Conservation (phyloP, 1,140 invertebrate species). For the Tachypleus tridentatus region DNA sequence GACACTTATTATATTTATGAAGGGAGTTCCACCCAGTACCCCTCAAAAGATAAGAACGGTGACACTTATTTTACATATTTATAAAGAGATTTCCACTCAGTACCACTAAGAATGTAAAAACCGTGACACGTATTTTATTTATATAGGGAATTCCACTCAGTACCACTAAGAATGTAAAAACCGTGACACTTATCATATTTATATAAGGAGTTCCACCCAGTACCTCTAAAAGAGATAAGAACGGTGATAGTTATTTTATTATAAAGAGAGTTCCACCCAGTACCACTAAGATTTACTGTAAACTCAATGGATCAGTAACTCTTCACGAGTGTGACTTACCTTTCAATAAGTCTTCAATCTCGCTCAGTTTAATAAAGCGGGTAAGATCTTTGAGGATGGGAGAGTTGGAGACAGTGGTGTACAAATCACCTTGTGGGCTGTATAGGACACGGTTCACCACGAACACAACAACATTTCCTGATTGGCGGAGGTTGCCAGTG, state of each 20-base stretch:
- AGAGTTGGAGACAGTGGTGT: constrained; percentile 24
- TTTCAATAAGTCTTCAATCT: constrained; percentile 16
- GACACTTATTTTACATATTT: not conserved
- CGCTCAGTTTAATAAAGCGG: constrained; percentile 19
- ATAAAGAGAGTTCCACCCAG: not conserved
- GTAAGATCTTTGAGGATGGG: constrained; percentile 26
- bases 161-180: no score
- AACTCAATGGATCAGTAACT: not conserved
- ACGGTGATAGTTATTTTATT: constrained; percentile 1
- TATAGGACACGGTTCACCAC: constrained; percentile 33
- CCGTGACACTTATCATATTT: no score
- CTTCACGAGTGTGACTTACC: constrained; percentile 13
- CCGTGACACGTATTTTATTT: not conserved
- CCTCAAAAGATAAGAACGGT: constrained; percentile 1
- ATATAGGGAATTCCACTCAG: no score
- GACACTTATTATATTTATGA: not conserved
- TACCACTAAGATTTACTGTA: not conserved
- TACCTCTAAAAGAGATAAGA: constrained; percentile 7
- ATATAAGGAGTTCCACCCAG: constrained; percentile 5
- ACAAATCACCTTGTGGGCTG: constrained; percentile 30
- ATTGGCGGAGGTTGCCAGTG: constrained; percentile 27
- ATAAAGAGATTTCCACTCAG: not conserved
- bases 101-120: constrained; percentile 2
- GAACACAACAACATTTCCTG: constrained; percentile 32
- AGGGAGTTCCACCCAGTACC: not conserved